A percentile compares a stretch with the other conserved stretches of the same genome.
These are phyloP conservation scores for Folsomia candida DNA, from an alignment of 2,888 invertebrate genomes.

Conservation along the genomic window DNA sequence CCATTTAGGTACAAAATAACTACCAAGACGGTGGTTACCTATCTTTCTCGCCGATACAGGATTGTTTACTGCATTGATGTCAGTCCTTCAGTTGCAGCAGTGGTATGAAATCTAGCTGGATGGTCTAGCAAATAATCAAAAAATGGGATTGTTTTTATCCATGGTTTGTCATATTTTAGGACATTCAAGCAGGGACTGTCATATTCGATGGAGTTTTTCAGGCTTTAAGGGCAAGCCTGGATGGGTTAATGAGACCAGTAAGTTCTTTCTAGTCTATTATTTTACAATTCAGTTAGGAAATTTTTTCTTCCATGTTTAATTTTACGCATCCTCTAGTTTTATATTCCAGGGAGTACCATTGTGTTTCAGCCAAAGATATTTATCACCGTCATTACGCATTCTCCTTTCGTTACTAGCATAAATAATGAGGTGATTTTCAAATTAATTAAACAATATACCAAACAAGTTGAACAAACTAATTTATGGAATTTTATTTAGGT, in stretches of 20 bases:
- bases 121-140: neutral
- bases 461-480: neutral
- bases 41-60: conserved; percentile 68
- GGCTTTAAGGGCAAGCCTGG: conserved; percentile 60
- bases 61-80: conserved; percentile 74
- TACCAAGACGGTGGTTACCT: conserved; percentile 63
- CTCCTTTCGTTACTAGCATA: conserved; percentile 68
- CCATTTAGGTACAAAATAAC: conserved; percentile 61
- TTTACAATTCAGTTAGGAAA: conserved; percentile 4
- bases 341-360: conserved; percentile 65
- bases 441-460: neutral
- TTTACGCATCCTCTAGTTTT: conserved; percentile 67
- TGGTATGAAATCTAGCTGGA: conserved; percentile 58
- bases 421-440: conserved; percentile 62
- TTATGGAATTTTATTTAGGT: conserved; percentile 19
- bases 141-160: neutral
- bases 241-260: conserved; percentile 62
- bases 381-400: conserved; percentile 73
- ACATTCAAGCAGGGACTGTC: conserved; percentile 63
- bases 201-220: conserved; percentile 63
- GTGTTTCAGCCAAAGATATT: conserved; percentile 67
- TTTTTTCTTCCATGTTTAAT: too few relatives aligned
- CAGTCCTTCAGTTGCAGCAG: conserved; percentile 71
- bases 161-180: conserved; percentile 52
- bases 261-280: conserved; percentile 46